Evolutionary conservation across 1,140 invertebrate genomes (phyloP), one percentile per base, ranked within the genome.

Genomic region (Drosophila repletoides): DNA sequence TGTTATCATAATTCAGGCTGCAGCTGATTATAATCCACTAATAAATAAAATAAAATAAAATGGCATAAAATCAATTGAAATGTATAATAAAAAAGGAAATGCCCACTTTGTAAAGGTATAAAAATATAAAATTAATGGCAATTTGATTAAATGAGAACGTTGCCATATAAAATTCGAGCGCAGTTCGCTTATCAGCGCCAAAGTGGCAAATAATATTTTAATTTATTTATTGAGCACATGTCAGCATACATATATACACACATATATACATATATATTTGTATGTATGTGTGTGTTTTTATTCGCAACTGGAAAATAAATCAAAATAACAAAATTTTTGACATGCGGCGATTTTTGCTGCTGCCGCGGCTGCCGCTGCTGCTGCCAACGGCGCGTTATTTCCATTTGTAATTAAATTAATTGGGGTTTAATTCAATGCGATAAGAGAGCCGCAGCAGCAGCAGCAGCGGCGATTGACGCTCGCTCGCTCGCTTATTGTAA

Each of bases 331-430:
- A 74, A 77, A 70, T 56, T 59, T 70, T 74, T 76, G 79, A 80
- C 76, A 77, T 71, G 34, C 38, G 58, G 53, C 52, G 38, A 7
- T 31, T 40, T 64, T 31, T 38, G 40, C 29, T 15, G 33, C n/a
- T n/a, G n/a, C n/a, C n/a, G n/a, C n/a, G n/a, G n/a, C 45, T 19
- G 55, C 48, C 40, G 26, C 31, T 26, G 59, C 15, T 31, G 40
- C 51, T 22, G 46, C n/a, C 36, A 56, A 22, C 77, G 69, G 38
- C 76, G 83, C 76, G 83, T 75, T 88, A 83, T 83, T 76, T 77
- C 68, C 79, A 89, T 89, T 89, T 89, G 88, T 89, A 89, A 89
- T 88, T 89, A 81, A 89, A 89, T 89, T 89, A 89, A 89, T 89
- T 89, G 88, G 74, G 88, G 76, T 89, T 89, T 89, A 89, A 89